Percentiles rank a stretch among this genome's conserved stretches.
Evolutionary conservation across 2,797 vertebrate species (phyloP).

Genomic region (Myotis daubentonii): DNA sequence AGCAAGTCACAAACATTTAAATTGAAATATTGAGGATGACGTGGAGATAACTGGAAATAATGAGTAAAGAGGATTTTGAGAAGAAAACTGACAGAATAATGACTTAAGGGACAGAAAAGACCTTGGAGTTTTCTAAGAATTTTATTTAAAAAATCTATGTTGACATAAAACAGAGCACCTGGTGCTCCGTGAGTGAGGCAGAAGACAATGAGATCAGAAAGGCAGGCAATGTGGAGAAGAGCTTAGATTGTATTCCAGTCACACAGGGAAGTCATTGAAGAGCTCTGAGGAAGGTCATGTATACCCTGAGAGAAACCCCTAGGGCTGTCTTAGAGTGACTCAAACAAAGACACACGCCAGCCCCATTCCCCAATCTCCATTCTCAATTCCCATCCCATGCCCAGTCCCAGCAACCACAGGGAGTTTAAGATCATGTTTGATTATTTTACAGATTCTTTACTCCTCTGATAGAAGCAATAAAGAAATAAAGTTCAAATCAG

Average conservation of each 20-base stretch:
- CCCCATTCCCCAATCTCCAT: background rate
- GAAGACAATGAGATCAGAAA: background rate
- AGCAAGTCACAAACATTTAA: background rate
- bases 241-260: background rate
- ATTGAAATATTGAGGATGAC: background rate
- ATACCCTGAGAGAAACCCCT: background rate
- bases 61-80: background rate
- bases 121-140: background rate
- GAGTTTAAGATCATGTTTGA: background rate
- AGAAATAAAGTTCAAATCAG: slow-evolving; percentile 58
- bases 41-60: background rate
- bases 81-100: background rate
- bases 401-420: background rate
- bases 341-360: background rate
- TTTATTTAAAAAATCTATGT: background rate
- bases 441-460: slow-evolving; percentile 21
- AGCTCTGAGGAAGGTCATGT: background rate
- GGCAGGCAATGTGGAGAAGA: background rate
- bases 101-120: slow-evolving; percentile 1
- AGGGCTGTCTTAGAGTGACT: background rate
- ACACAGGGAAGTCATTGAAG: background rate
- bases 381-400: background rate
- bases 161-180: background rate
- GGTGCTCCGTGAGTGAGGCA: background rate
- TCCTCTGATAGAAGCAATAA: slow-evolving; percentile 44